Base-by-base conservation (phyloP, 2,888 invertebrate genomes). In the Schizotus pectinicornis region DNA sequence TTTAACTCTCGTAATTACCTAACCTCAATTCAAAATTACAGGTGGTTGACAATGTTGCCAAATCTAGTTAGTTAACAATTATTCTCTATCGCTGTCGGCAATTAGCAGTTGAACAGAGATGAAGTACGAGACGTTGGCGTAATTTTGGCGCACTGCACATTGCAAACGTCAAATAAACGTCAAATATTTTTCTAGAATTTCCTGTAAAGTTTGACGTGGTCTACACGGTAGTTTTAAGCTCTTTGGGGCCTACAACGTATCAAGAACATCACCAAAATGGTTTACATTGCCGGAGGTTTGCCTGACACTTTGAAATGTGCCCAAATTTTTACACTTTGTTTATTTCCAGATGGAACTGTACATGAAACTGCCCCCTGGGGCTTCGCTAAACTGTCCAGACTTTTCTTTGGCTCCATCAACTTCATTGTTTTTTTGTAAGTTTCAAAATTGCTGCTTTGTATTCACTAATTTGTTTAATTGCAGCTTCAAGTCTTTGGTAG, bases 381-480 rank as follows among this genome's bases (percentile, higher is more conserved):
- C 36, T 35, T 57, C 32, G 42, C 51, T 9, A 38, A 47, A 30
- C 5, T 57, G 6, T 46, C 32, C 3, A 52, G 47, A 42, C 8
- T 57, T 8, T 52, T 57, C 32, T 51, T 50, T 12, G 55, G 49
- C 8, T 35, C 33, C 7, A 46, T 50, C n/a, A 46, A 46, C 41
- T 56, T 60, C 12, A 42, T 56, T 9, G 36, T 52, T 6, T 60
- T 48, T 9, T 60, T 56, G 56, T 52, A 56, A 50, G 56, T 52
- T 48, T 11, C 35, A 30, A 7, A 9, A 31, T 2, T n/a, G 7
- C 36, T 31, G 42, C 30, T 49, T 31, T 11, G 31, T 7, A 39
- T 37, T n/a, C 8, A 33, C 22, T 48, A 3, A 2, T 42, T 42
- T 42, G 13, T n/a, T 6, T n/a, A n/a, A n/a, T n/a, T 49, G 5